Conservation (phyloP, 2,888 invertebrate genomes). For the Drosophila algonquin region DNA sequence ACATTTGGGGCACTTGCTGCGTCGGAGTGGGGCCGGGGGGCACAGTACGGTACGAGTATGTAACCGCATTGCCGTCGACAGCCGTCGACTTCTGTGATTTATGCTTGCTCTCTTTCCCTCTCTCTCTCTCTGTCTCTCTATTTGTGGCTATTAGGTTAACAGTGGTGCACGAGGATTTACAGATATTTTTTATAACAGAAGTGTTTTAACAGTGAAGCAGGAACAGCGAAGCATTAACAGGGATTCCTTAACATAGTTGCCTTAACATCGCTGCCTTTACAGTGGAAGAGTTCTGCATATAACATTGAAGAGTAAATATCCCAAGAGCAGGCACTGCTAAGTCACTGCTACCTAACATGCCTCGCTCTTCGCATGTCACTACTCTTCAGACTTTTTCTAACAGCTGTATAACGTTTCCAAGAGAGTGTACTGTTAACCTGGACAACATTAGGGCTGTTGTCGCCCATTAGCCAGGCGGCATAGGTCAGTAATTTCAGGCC, state of each 20-base stretch:
- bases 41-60: constrained; percentile 4
- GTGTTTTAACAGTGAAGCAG: not conserved
- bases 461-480: constrained; percentile 37
- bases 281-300: not conserved
- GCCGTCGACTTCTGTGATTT: constrained; percentile 57
- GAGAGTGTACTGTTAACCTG: not conserved
- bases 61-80: constrained; percentile 53
- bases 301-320: constrained; percentile 51
- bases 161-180: constrained; percentile 3
- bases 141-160: constrained; percentile 39
- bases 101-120: constrained; percentile 24
- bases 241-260: not conserved
- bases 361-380: constrained; percentile 6
- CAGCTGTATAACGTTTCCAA: not conserved
- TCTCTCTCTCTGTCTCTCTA: not conserved
- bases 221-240: not conserved
- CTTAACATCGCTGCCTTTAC: not conserved
- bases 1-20: constrained; percentile 65
- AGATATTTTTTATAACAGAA: no score
- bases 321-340: constrained; percentile 37
- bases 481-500: constrained; percentile 62
- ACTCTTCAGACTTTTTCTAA: constrained; percentile 52
- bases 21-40: not conserved
- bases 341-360: no score
- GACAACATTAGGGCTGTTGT: constrained; percentile 20